Base-by-base conservation (phyloP, 2,797 vertebrate species). In the Rachycentron canadum region DNA sequence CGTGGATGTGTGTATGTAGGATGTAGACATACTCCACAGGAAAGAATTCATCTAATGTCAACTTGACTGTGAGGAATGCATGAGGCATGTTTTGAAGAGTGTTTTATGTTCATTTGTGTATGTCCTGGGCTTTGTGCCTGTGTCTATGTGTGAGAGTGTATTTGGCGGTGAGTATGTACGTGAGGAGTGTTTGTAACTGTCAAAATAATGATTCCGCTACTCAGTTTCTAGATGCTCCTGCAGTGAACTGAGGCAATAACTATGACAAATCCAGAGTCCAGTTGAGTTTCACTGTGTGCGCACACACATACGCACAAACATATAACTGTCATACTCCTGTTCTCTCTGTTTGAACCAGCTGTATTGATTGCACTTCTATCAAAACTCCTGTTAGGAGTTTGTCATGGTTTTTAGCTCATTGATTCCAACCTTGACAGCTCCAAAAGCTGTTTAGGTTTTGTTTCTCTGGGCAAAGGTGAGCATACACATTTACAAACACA, bases 201-300 rank as follows among this genome's bases (percentile, higher is more conserved):
- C 89, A 90, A 85, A 90, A 88, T 86, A 88, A 90, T 86, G 79
- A 87, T 85, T 85, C 71, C 72, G 50, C 88, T 62, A 52, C 79
- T 90, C 89, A 79, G 86, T 83, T 81, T 86, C 82, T 81, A 69
- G 83, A 81, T 86, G 78, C 73, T 87, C 69, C 86, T 63, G 73
- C 77, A 82, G 81, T 65, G 84, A 88, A 83, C 71, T 82, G 69
- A 89, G 82, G 88, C 89, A 73, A 91, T 87, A 86, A 76, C 79
- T 73, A 76, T 90, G 87, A 90, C 77, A 83, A 88, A 84, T 79
- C 73, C 69, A 61, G 74, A 82, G 76, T 86, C 81, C 65, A 79
- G 75, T 76, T 74, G 73, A 71, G 67, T 73, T 58, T 86, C 45
- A 62, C 77, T 63, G 67, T 43, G 60, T 25, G 30, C 4, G 1